Percentiles rank a stretch among this genome's conserved stretches.
These are phyloP conservation scores for Pollenia labialis DNA, from an alignment of 2,888 invertebrate genomes.

Conservation along the genomic window DNA sequence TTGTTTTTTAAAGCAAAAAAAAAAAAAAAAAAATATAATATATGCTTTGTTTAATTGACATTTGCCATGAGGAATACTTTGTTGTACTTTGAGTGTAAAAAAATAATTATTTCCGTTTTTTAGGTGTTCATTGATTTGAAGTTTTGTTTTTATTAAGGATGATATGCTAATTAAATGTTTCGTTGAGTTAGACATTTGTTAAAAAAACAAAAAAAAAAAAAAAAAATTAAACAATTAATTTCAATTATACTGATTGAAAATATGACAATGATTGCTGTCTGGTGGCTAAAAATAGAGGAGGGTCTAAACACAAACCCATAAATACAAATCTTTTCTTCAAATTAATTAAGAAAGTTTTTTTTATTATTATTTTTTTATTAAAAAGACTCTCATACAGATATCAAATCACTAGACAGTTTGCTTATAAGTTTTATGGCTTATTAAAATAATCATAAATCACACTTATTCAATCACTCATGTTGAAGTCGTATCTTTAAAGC, in stretches of 20 bases:
- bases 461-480: not conserved
- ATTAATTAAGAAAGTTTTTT: constrained; percentile 14
- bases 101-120: constrained; percentile 71
- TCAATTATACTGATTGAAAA: constrained; percentile 58
- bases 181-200: constrained; percentile 13
- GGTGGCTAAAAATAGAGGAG: constrained; percentile 23
- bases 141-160: constrained; percentile 43
- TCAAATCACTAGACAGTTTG: not conserved
- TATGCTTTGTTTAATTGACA: constrained; percentile 67
- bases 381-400: not conserved
- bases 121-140: not conserved
- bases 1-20: not conserved
- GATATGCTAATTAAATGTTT: constrained; percentile 64
- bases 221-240: constrained; percentile 49
- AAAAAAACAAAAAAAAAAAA: not conserved
- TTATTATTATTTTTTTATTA: not conserved
- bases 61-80: constrained; percentile 66
- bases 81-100: constrained; percentile 41
- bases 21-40: constrained; percentile 15
- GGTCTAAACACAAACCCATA: constrained; percentile 14
- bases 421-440: constrained; percentile 14
- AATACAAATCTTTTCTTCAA: not conserved
- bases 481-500: constrained; percentile 1
- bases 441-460: constrained; percentile 27
- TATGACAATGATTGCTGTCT: constrained; percentile 33